Percentiles rank a stretch among this genome's conserved stretches.
Evolutionary conservation across 2,888 invertebrate species (phyloP).

Genomic region (Ditula angustiorana): DNA sequence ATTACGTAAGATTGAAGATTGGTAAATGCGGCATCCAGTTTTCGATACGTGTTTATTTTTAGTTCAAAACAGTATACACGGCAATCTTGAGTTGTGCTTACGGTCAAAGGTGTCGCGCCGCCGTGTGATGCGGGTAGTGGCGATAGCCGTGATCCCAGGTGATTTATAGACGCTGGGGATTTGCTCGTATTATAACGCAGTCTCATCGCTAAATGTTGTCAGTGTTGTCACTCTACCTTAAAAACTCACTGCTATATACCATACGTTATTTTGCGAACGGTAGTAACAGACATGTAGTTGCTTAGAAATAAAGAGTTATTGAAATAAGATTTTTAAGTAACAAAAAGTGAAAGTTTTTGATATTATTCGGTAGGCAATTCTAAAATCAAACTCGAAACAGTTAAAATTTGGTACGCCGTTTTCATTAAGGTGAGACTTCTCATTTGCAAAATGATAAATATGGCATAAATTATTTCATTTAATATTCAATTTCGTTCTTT

Average conservation of each 20-base stretch:
- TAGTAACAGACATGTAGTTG: too few species aligned
- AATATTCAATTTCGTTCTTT: constrained; percentile 85
- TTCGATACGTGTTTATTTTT: constrained; percentile 11
- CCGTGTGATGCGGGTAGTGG: constrained; percentile 55
- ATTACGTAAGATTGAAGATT: too few species aligned
- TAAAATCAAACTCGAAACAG: constrained; percentile 45
- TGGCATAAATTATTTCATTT: constrained; percentile 87
- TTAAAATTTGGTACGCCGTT: constrained; percentile 69
- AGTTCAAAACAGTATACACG: neutral
- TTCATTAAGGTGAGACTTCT: constrained; percentile 84
- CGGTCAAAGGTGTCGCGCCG: neutral
- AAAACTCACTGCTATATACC: neutral
- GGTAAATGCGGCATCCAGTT: neutral
- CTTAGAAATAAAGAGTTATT: neutral
- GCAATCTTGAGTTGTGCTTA: too few species aligned
- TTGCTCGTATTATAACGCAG: neutral
- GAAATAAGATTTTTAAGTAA: neutral
- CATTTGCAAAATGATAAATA: constrained; percentile 86
- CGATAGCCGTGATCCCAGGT: constrained; percentile 72
- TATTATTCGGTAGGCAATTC: constrained; percentile 3
- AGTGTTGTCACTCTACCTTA: neutral
- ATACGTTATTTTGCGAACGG: too few species aligned
- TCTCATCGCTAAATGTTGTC: neutral
- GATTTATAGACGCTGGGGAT: constrained; percentile 64
- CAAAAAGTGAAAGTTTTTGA: neutral